Evolutionary conservation across 1,140 invertebrate genomes (phyloP), one percentile per base, ranked within the genome.

Genomic region (Metaphire vulgaris): DNA sequence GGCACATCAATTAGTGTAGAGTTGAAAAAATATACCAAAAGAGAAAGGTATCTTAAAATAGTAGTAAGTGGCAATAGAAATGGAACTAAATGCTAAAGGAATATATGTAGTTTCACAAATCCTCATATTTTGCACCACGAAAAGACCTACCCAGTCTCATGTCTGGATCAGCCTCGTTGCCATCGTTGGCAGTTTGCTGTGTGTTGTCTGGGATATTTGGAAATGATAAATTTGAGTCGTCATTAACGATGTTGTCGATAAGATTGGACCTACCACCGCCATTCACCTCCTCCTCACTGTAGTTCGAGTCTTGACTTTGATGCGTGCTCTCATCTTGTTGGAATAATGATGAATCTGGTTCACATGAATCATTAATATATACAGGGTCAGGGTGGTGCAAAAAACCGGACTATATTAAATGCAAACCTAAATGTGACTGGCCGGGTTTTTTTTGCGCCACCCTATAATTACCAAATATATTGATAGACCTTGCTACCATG

Each of bases 261-360:
- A 56, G 41, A 21, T 56, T 56, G n/a, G n/a, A n/a, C n/a, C n/a
- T n/a, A 21, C 41, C 41, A 12, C 41, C 74, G 32, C 74, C 69
- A n/a, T 30, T 14, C 1, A 32, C 29, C 1, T 26, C 72, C 28
- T 73, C 72, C 28, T 73, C 72, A 33, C 72, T 74, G 33, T 65
- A 73, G 65, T 77, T 77, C 1, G 76, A 77, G 65, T 74, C 76
- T 29, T 74, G 71, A 34, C 76, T 77, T 31, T 77, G 76, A 26
- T 33, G 34, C 21, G 76, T 77, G 56, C 28, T 69, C 21, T 77
- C 76, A 33, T 77, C 76, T 33, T 67, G 56, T 15, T 74, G 74
- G 31, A 74, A 75, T 66, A 75, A 28, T 1, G 74, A 75, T 26
- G 29, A 21, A 28, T 31, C 30, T 33, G 31, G 16, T 70, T 30